A percentile compares a stretch with the other conserved stretches of the same genome.
These are phyloP conservation scores for Cyclura pinguis DNA, from an alignment of 2,797 vertebrate species.

Conservation along the genomic window DNA sequence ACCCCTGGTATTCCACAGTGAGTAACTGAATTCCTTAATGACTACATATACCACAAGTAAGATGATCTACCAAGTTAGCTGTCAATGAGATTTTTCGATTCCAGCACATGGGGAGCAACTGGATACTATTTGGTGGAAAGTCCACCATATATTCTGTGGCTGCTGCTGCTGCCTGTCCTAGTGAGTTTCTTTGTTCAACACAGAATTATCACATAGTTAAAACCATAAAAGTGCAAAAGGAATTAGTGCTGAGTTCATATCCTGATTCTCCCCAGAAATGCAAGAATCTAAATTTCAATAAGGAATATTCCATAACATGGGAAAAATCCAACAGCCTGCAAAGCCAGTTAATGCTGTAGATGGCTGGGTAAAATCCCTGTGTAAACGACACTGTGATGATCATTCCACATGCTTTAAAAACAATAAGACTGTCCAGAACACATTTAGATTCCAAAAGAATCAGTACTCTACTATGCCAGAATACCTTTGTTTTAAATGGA, in stretches of 20 bases:
- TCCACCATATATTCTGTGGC: not conserved
- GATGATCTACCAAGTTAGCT: not conserved
- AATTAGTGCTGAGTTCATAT: not conserved
- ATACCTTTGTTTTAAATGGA: slow-evolving; percentile 5
- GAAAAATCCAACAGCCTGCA: not conserved
- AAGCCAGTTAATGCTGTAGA: not conserved
- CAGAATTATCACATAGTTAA: slow-evolving; percentile 4
- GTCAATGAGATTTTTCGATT: not conserved
- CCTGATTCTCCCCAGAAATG: not conserved
- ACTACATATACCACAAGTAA: not conserved
- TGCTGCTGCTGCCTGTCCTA: not conserved
- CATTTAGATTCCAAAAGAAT: not conserved
- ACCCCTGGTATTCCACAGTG: not conserved
- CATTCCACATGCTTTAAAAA: not conserved
- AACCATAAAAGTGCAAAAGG: not conserved
- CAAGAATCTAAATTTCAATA: not conserved
- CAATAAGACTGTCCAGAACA: not conserved
- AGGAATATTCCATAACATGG: not conserved
- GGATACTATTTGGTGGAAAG: not conserved
- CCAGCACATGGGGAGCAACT: not conserved
- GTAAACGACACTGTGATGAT: not conserved
- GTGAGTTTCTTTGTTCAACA: not conserved
- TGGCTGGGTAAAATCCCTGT: not conserved
- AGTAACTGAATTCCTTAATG: not conserved
- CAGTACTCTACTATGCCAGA: not conserved